Percentiles rank a stretch among this genome's conserved stretches.
Evolutionary conservation across 2,888 invertebrate species (phyloP).

Genomic region (Osmoderma eremita): DNA sequence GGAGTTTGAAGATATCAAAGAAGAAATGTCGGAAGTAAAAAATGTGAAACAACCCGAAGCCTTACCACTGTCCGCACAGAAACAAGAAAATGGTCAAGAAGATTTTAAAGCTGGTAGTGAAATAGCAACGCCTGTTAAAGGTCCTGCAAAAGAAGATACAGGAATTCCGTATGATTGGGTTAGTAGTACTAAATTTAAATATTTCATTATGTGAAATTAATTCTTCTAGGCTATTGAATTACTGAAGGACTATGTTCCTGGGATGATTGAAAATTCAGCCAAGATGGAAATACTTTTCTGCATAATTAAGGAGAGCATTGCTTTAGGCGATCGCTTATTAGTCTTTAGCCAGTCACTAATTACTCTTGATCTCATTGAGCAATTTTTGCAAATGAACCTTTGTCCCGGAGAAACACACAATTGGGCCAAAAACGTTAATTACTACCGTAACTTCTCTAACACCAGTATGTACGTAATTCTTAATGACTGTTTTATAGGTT

Average conservation of each 20-base stretch:
- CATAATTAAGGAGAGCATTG: constrained; percentile 88
- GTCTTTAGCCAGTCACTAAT: constrained; percentile 97
- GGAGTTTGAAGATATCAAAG: constrained; percentile 65
- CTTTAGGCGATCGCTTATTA: constrained; percentile 87
- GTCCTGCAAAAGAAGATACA: constrained; percentile 73
- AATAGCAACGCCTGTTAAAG: constrained; percentile 47
- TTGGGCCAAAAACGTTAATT: constrained; percentile 89
- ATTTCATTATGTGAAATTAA: background rate
- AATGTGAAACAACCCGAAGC: constrained; percentile 47
- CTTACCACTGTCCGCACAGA: constrained; percentile 4
- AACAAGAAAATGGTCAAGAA: constrained; percentile 60
- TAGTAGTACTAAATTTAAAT: constrained; percentile 50
- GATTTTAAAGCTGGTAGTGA: constrained; percentile 51
- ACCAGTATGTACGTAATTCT: background rate
- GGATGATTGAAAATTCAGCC: constrained; percentile 90
- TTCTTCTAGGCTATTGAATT: constrained; percentile 74
- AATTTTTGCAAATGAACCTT: constrained; percentile 81
- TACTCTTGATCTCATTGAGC: constrained; percentile 94
- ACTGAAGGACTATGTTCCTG: constrained; percentile 86
- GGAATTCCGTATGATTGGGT: constrained; percentile 91
- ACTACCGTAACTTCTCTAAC: constrained; percentile 80
- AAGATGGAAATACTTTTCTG: constrained; percentile 96
- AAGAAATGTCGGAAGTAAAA: constrained; percentile 48
- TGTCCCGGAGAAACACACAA: constrained; percentile 76
- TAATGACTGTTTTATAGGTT: constrained; percentile 68